Base-by-base conservation (phyloP, 2,888 invertebrate genomes). In the Atethmia centrago region DNA sequence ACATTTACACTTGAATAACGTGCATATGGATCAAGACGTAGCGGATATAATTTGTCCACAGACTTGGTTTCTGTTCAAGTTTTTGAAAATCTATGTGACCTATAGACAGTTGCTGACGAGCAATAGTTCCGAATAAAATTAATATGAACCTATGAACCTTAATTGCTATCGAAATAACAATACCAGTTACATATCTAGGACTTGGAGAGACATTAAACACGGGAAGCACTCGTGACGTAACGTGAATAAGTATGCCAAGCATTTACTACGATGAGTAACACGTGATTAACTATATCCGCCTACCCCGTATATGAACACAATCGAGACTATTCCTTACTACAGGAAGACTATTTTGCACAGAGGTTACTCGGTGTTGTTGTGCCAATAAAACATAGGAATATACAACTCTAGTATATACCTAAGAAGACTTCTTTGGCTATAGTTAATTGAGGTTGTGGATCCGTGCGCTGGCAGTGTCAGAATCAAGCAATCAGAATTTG, bases 241-340 rank as follows among this genome's bases (percentile, higher is more conserved):
- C 62, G 63, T 61, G 63, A 69, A 82, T 72, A 83, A 72, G 55
- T 72, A 85, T 82, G 79, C 79, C 67, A 78, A 78, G 79, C 56
- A 73, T 82, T 82, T 82, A 82, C 83, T 82, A 82, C 83, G 70
- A 68, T 70, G 85, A 85, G 83, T 77, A 85, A 82, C 83, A 78
- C 82, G 72, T 85, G 82, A 78, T 85, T 73, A 80, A 58, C 53
- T 77, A 78, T 82, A 71, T 85, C 85, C 83, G 82, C 55, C 51
- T 47, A 40, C n/a, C 67, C 70, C 83, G 62, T 78, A 71, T 61
- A 56, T 19, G 61, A 72, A 78, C 51, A 85, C 83, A 85, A 83
- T 85, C 63, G 70, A 66, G 58, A 71, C 53, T 40, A 53, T 66
- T 77, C 62, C 63, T 53, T 62, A 68, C 36, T 56, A 55, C 47